Conservation (phyloP, 2,113 vertebrate species). For the Odontophorus gujanensis region DNA sequence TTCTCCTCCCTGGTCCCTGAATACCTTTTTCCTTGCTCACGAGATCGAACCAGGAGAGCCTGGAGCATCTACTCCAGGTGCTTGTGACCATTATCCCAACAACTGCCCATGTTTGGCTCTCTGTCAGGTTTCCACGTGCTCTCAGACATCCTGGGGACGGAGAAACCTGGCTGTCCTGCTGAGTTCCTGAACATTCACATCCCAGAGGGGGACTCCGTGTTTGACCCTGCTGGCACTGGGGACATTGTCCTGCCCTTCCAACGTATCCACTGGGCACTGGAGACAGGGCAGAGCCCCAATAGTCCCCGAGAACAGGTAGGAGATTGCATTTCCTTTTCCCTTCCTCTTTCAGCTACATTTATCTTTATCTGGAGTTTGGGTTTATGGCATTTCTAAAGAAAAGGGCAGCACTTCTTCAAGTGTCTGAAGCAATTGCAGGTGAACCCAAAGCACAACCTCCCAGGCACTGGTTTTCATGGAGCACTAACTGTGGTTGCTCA, state of each 20-base stretch:
- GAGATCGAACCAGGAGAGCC: not conserved
- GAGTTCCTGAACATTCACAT: conserved; percentile 92
- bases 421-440: not conserved
- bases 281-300: conserved; percentile 89
- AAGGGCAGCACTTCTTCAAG: not conserved
- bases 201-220: conserved; percentile 83
- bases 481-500: not conserved
- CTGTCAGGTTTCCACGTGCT: conserved; percentile 84
- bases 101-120: not conserved
- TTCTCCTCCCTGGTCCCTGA: not conserved
- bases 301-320: conserved; percentile 86
- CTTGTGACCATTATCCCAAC: not conserved
- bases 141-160: conserved; percentile 75
- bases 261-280: conserved; percentile 84
- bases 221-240: conserved; percentile 79
- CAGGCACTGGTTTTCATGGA: not conserved
- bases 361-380: not conserved
- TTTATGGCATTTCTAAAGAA: not conserved
- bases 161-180: conserved; percentile 80
- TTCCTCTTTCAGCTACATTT: fast-evolving
- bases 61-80: not conserved
- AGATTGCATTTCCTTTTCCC: not conserved
- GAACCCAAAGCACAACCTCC: not conserved
- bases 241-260: conserved; percentile 86
- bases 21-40: not conserved